Conservation (phyloP, 1,140 invertebrate species). For the Meloidogyne floridensis region DNA sequence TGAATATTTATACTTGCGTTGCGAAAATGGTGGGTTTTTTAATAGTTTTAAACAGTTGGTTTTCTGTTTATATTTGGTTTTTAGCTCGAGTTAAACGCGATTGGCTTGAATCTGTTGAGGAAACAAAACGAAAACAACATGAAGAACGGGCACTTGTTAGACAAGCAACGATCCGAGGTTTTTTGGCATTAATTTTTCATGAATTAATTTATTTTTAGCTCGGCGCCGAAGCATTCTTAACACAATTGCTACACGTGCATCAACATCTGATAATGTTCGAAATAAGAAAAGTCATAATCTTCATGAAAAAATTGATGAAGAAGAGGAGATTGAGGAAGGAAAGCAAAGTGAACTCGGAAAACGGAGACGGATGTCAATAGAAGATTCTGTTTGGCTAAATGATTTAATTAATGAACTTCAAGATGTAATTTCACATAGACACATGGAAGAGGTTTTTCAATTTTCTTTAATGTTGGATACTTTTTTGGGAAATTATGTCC, state of each 20-base stretch:
- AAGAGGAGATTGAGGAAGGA: neutral
- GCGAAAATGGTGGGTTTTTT: constrained; percentile 48
- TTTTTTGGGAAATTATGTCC: neutral
- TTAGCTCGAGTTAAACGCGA: constrained; percentile 75
- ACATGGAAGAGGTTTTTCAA: constrained; percentile 77
- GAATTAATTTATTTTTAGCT: constrained; percentile 18
- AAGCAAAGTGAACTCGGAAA: neutral
- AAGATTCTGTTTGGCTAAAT: constrained; percentile 75
- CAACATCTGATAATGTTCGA: constrained; percentile 14
- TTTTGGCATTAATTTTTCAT: neutral
- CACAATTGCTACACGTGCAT: constrained; percentile 37
- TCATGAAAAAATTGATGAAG: constrained; percentile 50
- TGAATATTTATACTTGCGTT: constrained; percentile 56
- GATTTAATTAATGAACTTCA: constrained; percentile 92
- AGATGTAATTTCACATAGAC: constrained; percentile 91
- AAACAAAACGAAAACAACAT: constrained; percentile 77
- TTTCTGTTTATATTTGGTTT: too few relatives aligned
- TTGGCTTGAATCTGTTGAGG: constrained; percentile 88
- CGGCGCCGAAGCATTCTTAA: constrained; percentile 39
- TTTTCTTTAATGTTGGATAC: neutral
- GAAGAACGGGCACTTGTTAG: constrained; percentile 59
- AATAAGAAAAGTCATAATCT: constrained; percentile 28
- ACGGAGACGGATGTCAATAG: constrained; percentile 69
- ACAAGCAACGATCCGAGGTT: constrained; percentile 72
- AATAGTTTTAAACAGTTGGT: too few relatives aligned